These are phyloP conservation scores for Omphaloscelis lunosa DNA, from an alignment of 2,888 invertebrate species.

Conservation along the genomic window DNA sequence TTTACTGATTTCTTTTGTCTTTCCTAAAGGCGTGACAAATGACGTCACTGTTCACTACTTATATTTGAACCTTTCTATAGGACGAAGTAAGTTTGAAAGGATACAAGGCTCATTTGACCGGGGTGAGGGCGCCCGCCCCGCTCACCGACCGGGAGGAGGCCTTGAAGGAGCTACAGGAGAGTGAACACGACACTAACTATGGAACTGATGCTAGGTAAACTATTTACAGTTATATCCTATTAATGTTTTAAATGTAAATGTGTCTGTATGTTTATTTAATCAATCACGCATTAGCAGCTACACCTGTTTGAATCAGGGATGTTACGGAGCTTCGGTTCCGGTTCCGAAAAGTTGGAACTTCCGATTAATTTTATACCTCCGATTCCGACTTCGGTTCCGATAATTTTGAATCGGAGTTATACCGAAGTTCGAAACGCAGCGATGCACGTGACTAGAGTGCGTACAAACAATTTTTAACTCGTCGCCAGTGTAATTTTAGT, in stretches of 20 bases:
- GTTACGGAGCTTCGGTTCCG: too few species aligned
- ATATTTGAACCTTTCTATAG: conserved; percentile 76
- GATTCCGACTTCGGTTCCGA: too few species aligned
- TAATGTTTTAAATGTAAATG: background rate
- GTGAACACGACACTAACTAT: conserved; percentile 93
- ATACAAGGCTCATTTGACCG: conserved; percentile 94
- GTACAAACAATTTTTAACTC: too few species aligned
- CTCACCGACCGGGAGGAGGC: conserved; percentile 97
- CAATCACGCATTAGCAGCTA: background rate
- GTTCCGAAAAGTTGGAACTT: too few species aligned
- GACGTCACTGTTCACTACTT: background rate
- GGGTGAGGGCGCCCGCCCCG: conserved; percentile 96
- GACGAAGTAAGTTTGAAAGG: conserved; percentile 96
- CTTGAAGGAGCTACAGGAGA: conserved; percentile 94
- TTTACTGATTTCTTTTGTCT: background rate
- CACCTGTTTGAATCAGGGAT: background rate
- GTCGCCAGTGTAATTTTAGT: too few species aligned
- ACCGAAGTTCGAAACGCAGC: too few species aligned
- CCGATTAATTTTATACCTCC: too few species aligned
- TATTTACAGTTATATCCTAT: conserved; percentile 1
- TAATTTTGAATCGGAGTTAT: too few species aligned
- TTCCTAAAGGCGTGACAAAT: background rate
- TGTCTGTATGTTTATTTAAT: background rate
- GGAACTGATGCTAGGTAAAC: conserved; percentile 93
- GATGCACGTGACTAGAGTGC: too few species aligned